Evolutionary conservation across 2,113 vertebrate species (phyloP), one percentile per base, ranked within the genome.

Genomic region (Misgurnus mizolepis): DNA sequence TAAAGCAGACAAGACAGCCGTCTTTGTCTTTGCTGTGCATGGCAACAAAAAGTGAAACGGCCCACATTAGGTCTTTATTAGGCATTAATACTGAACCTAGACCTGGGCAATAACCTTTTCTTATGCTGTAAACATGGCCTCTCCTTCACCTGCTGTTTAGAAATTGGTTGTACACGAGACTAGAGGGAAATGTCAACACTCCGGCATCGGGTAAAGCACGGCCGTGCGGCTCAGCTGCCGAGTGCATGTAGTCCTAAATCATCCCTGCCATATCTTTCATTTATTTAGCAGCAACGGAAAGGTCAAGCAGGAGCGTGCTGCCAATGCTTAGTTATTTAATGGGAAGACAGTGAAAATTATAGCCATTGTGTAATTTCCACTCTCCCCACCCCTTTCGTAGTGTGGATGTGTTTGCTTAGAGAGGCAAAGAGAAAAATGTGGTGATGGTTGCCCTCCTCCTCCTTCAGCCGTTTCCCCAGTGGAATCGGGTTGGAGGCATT

Each of bases 261-360:
- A 86, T 86, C 70, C 65, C 83, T 17, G 83, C 82, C 34, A 49
- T 84, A 84, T 84, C 87, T 86, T 88, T 82, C 80, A 84, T 91
- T 88, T 88, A 90, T 90, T 83, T 81, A 80, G 84, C 86, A 78
- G 87, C 80, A 80, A 87, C 79, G 17, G 49, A 92, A 93, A 93
- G 91, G 90, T 93, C 91, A 91, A 86, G 86, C 83, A 75, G 65
- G 55, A 47, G 53, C 56, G 18, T 50, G 49, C 67, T 81, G 27
- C 75, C 43, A 80, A 83, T 84, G 83, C 82, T 86, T 61, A 45
- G 84, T 45, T 84, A 84, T 88, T 87, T 88, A 88, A 89, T 84
- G 80, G 67, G 83, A 82, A 86, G 82, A 84, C 39, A 39, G 53
- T 76, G 69, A 73, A 86, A 87, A 88, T 89, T 85, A 87, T 78